Evolutionary conservation across 2,113 vertebrate species (phyloP), one percentile per base, ranked within the genome.

Genomic region (Calonectris borealis): DNA sequence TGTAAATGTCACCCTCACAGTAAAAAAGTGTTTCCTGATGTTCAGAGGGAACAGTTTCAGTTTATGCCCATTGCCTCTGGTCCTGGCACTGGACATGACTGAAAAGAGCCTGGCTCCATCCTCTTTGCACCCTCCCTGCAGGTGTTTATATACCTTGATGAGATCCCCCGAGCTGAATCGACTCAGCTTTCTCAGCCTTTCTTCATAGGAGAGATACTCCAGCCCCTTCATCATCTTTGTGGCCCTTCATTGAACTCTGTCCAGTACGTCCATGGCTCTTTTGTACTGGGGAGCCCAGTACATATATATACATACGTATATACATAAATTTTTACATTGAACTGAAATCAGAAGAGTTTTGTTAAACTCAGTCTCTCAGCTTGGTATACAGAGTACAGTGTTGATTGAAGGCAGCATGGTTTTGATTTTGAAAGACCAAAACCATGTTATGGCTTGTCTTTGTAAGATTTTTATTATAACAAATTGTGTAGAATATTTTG

Each of bases 111-210:
- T 44, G 21, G 16, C 21, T 78, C 16, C 0, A 0, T 27, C 15
- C 8, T 64, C 9, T 42, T 32, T 7, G 10, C 8, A 51, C 9
- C 7, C 11, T 64, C n/a, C 5, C 16, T 68, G 8, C 16, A 80
- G 29, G 13, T 26, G 15, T 10, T 2, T 29, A 10, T 10, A 34
- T 31, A 60, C 6, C 14, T 11, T 34, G 32, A 38, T 22, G 21
- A 64, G 21, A 79, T 36, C 11, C 7, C 5, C 31, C 0, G 1
- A 68, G 25, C 34, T 36, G 21, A 82, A 55, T 15, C 1, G 4
- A 42, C 11, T 6, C 46, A 86, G 3, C 8, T 48, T 3, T 66
- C 31, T 61, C 48, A 69, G 25, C 14, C 11, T 48, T 80, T 81
- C 9, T 13, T 42, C 12, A 21, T 11, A 48, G 31, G 6, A 32